These are phyloP conservation scores for Ischnura elegans DNA, from an alignment of 2,888 invertebrate genomes.

Conservation along the genomic window DNA sequence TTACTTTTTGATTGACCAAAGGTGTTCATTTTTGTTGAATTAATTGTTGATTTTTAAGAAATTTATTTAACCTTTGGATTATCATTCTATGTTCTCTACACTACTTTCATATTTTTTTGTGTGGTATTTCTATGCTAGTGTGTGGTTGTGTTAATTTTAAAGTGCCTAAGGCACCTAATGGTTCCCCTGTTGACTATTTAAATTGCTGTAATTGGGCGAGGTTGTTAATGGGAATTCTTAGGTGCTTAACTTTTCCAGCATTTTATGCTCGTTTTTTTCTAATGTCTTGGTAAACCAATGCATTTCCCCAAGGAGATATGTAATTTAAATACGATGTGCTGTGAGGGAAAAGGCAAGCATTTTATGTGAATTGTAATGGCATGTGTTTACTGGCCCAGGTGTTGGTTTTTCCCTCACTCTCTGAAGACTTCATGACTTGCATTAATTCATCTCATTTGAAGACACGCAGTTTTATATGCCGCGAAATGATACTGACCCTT, in stretches of 20 bases:
- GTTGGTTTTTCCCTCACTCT: constrained; percentile 33
- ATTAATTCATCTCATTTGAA: constrained; percentile 53
- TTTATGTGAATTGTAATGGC: constrained; percentile 10
- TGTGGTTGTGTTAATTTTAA: constrained; percentile 62
- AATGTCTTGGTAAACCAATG: neutral
- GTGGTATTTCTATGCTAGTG: constrained; percentile 9
- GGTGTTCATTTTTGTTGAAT: constrained; percentile 55
- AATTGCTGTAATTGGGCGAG: constrained; percentile 52
- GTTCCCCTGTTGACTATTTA: constrained; percentile 64
- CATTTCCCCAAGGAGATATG: constrained; percentile 57
- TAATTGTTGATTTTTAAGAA: constrained; percentile 63
- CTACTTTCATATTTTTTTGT: constrained; percentile 28
- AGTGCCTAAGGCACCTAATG: constrained; percentile 56
- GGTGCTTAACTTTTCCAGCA: constrained; percentile 60
- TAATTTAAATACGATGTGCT: constrained; percentile 7
- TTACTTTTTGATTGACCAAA: constrained; percentile 62
- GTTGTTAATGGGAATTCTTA: constrained; percentile 66
- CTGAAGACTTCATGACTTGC: constrained; percentile 42
- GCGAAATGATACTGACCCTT: constrained; percentile 17
- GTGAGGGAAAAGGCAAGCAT: constrained; percentile 43
- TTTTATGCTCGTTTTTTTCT: constrained; percentile 49
- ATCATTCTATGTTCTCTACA: constrained; percentile 33
- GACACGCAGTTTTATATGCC: constrained; percentile 61
- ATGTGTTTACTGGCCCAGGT: constrained; percentile 43
- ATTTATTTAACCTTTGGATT: constrained; percentile 60